Percentiles rank a stretch among this genome's conserved stretches.
Evolutionary conservation across 2,797 vertebrate genomes (phyloP).

Genomic region (Chaenodraco wilsoni): DNA sequence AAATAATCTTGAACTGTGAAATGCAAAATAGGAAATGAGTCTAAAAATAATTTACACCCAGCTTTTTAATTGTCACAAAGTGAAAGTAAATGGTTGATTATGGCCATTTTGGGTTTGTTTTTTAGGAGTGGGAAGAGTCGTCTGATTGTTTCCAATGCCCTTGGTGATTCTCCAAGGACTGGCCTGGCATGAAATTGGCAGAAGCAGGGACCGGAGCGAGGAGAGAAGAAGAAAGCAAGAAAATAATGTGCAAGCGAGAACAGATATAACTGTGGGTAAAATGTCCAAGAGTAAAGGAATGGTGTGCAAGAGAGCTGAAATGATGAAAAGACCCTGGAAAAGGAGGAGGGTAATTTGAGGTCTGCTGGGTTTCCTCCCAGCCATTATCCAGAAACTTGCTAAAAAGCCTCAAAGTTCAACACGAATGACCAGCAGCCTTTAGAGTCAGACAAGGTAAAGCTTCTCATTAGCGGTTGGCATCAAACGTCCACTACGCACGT

Average conservation of each 20-base stretch:
- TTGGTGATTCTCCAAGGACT: conserved; percentile 80
- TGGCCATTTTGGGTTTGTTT: conserved; percentile 56
- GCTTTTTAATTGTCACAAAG: conserved; percentile 68
- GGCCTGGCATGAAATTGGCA: conserved; percentile 80
- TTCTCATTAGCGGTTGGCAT: conserved; percentile 64
- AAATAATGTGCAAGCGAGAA: conserved; percentile 71
- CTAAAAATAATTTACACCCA: conserved; percentile 75
- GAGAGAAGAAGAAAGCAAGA: conserved; percentile 72
- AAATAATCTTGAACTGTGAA: conserved; percentile 83
- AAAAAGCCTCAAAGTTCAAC: conserved; percentile 56
- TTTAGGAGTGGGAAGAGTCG: conserved; percentile 47
- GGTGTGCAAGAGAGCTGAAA: conserved; percentile 75
- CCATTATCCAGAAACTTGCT: conserved; percentile 60
- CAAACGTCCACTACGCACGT: conserved; percentile 27
- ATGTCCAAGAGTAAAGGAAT: conserved; percentile 75
- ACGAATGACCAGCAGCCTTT: conserved; percentile 64
- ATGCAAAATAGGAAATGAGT: conserved; percentile 68
- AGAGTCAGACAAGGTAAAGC: conserved; percentile 52
- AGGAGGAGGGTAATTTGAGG: conserved; percentile 73
- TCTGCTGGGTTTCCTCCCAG: conserved; percentile 74
- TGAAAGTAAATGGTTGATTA: conserved; percentile 67
- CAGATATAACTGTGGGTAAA: conserved; percentile 79
- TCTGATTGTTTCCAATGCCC: conserved; percentile 77
- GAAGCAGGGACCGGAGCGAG: conserved; percentile 66
- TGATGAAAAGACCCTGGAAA: conserved; percentile 76